These are phyloP conservation scores for Lepidochitona cinerea DNA, from an alignment of 2,888 invertebrate species.

Conservation along the genomic window DNA sequence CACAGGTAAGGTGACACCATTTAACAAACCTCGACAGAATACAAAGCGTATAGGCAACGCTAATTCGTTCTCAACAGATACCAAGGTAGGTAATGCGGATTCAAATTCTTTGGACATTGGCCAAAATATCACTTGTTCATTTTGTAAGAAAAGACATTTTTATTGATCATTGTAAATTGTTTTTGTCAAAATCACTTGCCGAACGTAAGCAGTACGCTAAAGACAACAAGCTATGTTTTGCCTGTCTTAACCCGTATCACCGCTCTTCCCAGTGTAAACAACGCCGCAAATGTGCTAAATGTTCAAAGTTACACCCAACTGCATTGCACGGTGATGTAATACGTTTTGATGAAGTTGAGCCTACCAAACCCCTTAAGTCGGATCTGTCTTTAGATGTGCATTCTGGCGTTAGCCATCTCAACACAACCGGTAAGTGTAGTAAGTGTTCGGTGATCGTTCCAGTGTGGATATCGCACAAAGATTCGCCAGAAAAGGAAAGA, in stretches of 20 bases:
- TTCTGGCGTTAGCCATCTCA: too few relatives aligned
- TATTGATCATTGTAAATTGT: conserved; percentile 9
- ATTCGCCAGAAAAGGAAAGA: conserved; percentile 21
- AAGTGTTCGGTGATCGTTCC: conserved; percentile 21
- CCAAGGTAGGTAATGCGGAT: too few relatives aligned
- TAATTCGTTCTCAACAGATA: background rate
- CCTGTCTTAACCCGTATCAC: conserved; percentile 21
- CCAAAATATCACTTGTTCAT: background rate
- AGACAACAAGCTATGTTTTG: conserved; percentile 24
- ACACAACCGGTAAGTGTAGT: too few relatives aligned
- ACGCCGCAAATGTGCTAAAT: conserved; percentile 14
- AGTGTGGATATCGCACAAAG: conserved; percentile 25
- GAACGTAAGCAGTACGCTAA: conserved; percentile 9
- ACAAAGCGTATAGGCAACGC: too few relatives aligned
- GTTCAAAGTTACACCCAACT: conserved; percentile 21
- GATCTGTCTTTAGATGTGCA: background rate
- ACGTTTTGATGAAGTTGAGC: too few relatives aligned
- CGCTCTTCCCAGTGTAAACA: conserved; percentile 18
- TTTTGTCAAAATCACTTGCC: background rate
- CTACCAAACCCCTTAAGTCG: background rate
- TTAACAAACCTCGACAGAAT: too few relatives aligned
- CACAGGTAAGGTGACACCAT: too few relatives aligned
- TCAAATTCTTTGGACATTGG: background rate
- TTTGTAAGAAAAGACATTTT: conserved; percentile 8
- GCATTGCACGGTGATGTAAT: too few relatives aligned